phyloP scores from a whole-genome alignment of 2,113 vertebrate species.

The Lampris megalopsis region DNA sequence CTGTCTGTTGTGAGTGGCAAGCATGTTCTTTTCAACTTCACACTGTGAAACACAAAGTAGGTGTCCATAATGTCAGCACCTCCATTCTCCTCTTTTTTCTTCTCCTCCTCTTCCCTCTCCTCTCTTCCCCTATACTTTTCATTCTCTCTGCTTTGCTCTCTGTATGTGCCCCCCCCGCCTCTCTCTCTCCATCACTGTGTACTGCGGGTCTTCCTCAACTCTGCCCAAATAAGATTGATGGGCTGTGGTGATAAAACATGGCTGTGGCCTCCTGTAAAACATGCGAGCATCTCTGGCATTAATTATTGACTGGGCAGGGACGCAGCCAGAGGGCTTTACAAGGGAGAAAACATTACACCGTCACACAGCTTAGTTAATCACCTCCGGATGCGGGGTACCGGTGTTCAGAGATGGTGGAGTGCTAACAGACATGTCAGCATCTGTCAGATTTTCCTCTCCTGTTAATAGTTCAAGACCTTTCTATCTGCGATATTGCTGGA shows the following conservation, averaged over 20 bases:
- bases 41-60: not conserved
- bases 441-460: too few species aligned
- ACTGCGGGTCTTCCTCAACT: slow-evolving; percentile 60
- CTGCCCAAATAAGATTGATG: slow-evolving; percentile 71
- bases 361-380: slow-evolving; percentile 62
- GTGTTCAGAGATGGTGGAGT: slow-evolving; percentile 21
- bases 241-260: slow-evolving; percentile 67
- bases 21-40: not conserved
- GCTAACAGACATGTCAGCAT: too few species aligned
- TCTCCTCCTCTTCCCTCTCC: not conserved
- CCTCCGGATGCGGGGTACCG: slow-evolving; percentile 23
- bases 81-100: not conserved
- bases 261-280: slow-evolving; percentile 73
- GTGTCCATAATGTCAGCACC: not conserved
- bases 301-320: slow-evolving; percentile 71
- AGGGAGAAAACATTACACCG: slow-evolving; percentile 68
- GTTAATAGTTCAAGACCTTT: too few species aligned
- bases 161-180: not conserved
- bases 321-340: slow-evolving; percentile 68
- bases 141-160: not conserved
- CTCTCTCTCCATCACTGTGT: slow-evolving; percentile 32
- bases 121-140: not conserved
- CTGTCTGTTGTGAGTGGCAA: not conserved
- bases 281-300: slow-evolving; percentile 61
- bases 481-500: too few species aligned